Evolutionary conservation across 2,113 vertebrate genomes (phyloP).

Genomic region (Archocentrus centrarchus): DNA sequence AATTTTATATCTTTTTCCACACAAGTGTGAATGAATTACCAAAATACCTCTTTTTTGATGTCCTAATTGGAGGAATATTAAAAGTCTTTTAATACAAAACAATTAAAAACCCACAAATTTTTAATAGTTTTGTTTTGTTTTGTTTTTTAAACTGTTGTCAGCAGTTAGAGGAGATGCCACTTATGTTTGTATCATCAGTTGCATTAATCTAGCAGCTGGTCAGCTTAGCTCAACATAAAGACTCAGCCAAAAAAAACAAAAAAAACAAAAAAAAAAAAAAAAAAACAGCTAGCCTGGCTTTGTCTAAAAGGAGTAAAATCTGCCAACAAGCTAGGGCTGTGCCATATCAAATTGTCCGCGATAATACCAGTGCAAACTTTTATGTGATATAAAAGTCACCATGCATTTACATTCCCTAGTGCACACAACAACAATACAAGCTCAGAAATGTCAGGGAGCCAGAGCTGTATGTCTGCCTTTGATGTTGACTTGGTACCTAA

Average conservation of each 20-base stretch:
- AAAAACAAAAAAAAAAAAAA: too few species aligned
- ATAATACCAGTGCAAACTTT: too few species aligned
- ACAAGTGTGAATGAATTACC: too few species aligned
- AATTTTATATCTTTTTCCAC: background rate
- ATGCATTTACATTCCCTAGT: too few species aligned
- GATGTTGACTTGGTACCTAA: background rate
- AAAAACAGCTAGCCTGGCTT: background rate
- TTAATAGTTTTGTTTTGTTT: too few species aligned
- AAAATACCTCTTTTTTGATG: background rate
- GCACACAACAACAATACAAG: accelerated
- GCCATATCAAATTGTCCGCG: too few species aligned
- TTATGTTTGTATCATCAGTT: background rate
- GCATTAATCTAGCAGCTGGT: background rate
- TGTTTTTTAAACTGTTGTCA: accelerated
- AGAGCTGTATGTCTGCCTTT: background rate
- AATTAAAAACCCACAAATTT: background rate
- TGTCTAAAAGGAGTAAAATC: background rate
- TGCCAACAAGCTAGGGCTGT: background rate
- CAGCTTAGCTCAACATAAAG: background rate
- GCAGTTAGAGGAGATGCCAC: background rate
- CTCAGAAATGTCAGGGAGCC: background rate
- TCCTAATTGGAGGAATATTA: background rate
- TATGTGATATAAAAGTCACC: too few species aligned
- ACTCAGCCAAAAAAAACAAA: background rate
- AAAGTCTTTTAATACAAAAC: background rate